Base-by-base conservation (phyloP, 1,140 invertebrate genomes). In the Hyles euphorbiae region DNA sequence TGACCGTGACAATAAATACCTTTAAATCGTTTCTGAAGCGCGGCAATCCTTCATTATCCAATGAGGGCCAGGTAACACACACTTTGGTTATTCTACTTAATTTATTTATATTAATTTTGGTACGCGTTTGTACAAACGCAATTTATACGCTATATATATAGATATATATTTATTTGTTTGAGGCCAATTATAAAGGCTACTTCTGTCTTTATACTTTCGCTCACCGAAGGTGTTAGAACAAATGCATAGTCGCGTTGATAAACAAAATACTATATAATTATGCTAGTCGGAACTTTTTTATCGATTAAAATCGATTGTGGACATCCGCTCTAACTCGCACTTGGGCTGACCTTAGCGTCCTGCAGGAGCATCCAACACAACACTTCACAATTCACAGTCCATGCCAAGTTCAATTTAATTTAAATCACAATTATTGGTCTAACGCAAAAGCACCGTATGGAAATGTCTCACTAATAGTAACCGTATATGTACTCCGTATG, bases 401-500 rank as follows among this genome's bases (percentile, higher is more conserved):
- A 48, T 48, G 46, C 8, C 36, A n/a, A 48, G n/a, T 48, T n/a
- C 5, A 48, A 10, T 5, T 48, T n/a, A 48, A 10, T 5, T 48
- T 48, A 11, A n/a, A 48, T 22, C 46, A 48, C 46, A 11, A 48
- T n/a, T 48, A 40, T 40, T 40, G 50, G 9, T 34, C 33, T 51
- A 32, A 11, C 32, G 36, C 50, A 10, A 34, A 3, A 52, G 50
- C 50, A 52, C 50, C 50, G 34, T n/a, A 34, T 22, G 8, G 34
- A 52, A 34, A 52, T 34, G 32, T 34, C 50, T 43, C 53, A 45
- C 9, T 40, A 44, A 32, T 50, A 57, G 34, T 40, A 57, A 32
- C 56, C 48, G 11, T 50, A 49, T 45, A 56, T 45, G 36, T 53
- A 53, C 51, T 48, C 46, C 45, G 33, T 33, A 48, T 83, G 76